Evolutionary conservation across 2,888 invertebrate genomes (phyloP), one percentile per base, ranked within the genome.

Genomic region (Formica aserva): DNA sequence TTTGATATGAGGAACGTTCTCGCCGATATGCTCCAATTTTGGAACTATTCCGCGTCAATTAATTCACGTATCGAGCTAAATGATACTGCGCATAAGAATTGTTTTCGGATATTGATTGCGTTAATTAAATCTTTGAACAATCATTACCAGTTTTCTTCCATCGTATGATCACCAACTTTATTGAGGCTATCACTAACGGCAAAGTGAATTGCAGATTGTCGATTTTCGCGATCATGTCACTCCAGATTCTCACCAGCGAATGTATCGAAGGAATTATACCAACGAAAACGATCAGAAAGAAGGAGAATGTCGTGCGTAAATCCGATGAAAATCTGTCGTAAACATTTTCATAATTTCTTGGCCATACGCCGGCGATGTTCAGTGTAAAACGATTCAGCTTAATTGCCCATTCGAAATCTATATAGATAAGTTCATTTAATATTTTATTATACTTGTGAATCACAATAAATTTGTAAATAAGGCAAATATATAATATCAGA

Each of bases 321-420:
- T n/a, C n/a, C n/a, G n/a, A n/a, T n/a, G 82, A 29, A 5, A 38
- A 55, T 66, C 66, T 67, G 0, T 78, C 75, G 41, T 26, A 76
- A 3, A 15, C 8, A 60, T 69, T 48, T 67, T 38, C 11, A 45
- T 55, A 18, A 26, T 35, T 38, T 38, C 72, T 62, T 1, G 81
- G 83, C 82, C 83, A 86, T 26, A 87, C 18, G 3, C 87, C 87
- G 18, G 77, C 66, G n/a, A 78, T 52, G 72, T 82, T 83, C 13
- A 87, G 65, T 4, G 62, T 55, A n/a, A 85, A 52, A 48, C 85
- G 55, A 60, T 85, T 85, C n/a, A 55, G 52, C 6, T 80, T 74
- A 41, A 72, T 84, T 13, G 85, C 85, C 87, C 87, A 86, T 76
- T 86, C 85, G 18, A 83, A 48, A 82, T 86, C 86, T 87, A 72